These are phyloP conservation scores for Halichondria panicea DNA, from an alignment of 37 sponge, comb jelly and placozoan species.

Conservation along the genomic window DNA sequence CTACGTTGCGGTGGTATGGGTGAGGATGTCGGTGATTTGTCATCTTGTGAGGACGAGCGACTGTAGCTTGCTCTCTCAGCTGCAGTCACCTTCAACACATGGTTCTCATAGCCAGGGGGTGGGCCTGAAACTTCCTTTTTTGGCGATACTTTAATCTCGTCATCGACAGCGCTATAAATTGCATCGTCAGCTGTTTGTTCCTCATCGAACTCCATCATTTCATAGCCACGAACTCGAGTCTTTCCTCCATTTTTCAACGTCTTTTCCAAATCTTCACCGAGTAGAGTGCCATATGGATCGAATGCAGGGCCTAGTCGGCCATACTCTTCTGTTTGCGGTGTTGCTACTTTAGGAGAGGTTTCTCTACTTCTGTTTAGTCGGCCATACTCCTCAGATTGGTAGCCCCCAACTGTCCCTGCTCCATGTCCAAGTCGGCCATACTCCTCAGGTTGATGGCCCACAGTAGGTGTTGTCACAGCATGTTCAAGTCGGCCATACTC, in stretches of 20 bases:
- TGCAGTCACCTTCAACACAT: not conserved
- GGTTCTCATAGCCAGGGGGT: conserved; percentile 28
- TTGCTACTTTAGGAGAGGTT: not conserved
- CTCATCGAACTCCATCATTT: too few species aligned
- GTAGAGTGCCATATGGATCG: conserved; percentile 30
- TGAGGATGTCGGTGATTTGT: not conserved
- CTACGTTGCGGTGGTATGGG: not conserved
- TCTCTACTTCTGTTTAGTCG: not conserved
- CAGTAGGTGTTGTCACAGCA: not conserved
- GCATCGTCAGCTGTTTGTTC: too few species aligned
- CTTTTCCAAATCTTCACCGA: not conserved
- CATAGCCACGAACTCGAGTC: too few species aligned
- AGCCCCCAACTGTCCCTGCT: not conserved
- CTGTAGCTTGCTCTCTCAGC: conserved; percentile 5
- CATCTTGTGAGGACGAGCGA: not conserved
- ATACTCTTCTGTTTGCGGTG: conserved; percentile 1
- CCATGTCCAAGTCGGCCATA: not conserved
- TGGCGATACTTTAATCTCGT: too few species aligned
- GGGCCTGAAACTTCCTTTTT: conserved; percentile 4
- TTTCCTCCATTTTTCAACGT: too few species aligned
- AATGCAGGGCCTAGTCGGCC: conserved; percentile 8
- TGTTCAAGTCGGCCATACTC: conserved; percentile 20
- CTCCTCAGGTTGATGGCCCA: not conserved
- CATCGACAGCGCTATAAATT: too few species aligned
- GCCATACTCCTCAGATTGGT: conserved; percentile 16